Conservation (phyloP, 2,888 invertebrate species). For the Himalopsyche japonica region DNA sequence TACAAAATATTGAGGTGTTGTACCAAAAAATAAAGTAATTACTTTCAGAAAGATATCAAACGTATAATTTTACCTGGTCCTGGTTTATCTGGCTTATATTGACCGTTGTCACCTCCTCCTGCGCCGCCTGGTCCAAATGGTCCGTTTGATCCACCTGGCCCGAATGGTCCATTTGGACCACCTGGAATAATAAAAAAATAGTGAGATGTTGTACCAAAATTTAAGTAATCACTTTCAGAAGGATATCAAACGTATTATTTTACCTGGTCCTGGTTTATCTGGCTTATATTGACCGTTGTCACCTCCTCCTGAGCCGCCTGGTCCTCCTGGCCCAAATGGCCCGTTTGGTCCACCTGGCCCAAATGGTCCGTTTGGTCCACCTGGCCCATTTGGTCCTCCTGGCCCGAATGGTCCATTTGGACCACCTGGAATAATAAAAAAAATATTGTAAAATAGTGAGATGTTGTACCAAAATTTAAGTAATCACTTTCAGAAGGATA, state of each 20-base stretch:
- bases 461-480: too few relatives aligned
- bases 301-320: conserved; percentile 10
- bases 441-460: background rate
- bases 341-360: conserved; percentile 43
- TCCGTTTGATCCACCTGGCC: conserved; percentile 38
- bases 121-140: conserved; percentile 6
- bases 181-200: background rate
- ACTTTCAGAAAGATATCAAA: background rate
- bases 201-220: too few relatives aligned
- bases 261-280: background rate
- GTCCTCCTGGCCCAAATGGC: conserved; percentile 36
- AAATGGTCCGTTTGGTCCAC: conserved; percentile 13
- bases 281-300: conserved; percentile 27
- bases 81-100: conserved; percentile 15
- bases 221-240: background rate
- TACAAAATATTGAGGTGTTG: background rate
- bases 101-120: conserved; percentile 16
- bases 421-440: conserved; percentile 1
- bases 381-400: conserved; percentile 31
- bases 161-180: conserved; percentile 42
- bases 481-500: background rate
- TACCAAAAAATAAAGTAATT: too few relatives aligned
- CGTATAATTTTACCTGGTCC: background rate
- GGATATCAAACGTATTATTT: background rate
- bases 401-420: conserved; percentile 43